A percentile compares a stretch with the other conserved stretches of the same genome.
These are phyloP conservation scores for Trachelus stipa DNA, from an alignment of 2,888 invertebrate species.

Conservation along the genomic window DNA sequence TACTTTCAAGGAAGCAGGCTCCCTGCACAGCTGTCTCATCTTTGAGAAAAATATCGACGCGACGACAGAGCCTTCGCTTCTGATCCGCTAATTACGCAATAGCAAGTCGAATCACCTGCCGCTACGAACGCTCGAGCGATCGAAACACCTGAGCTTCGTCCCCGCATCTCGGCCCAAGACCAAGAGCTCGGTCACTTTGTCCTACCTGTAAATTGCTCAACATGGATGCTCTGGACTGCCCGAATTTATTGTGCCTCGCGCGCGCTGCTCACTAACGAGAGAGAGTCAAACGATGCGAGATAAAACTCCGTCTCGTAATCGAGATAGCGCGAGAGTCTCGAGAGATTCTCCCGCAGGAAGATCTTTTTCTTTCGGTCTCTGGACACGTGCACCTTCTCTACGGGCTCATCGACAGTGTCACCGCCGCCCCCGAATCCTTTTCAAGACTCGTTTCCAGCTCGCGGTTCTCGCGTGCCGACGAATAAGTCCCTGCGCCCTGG, in stretches of 20 bases:
- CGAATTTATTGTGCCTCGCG: constrained; percentile 48
- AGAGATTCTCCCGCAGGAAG: no score
- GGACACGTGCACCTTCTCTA: no score
- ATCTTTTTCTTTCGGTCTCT: no score
- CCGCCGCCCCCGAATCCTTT: no score
- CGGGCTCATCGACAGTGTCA: no score
- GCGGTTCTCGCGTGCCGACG: background rate
- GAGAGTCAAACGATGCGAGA: constrained; percentile 30
- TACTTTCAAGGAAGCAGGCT: no score
- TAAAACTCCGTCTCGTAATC: constrained; percentile 36
- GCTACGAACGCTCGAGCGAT: constrained; percentile 23
- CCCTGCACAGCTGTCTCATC: background rate
- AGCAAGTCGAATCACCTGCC: constrained; percentile 35
- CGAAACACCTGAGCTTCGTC: constrained; percentile 18
- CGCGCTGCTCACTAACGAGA: constrained; percentile 44
- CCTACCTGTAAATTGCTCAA: background rate
- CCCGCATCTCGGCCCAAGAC: background rate
- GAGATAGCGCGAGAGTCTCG: constrained; percentile 13
- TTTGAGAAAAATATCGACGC: constrained; percentile 9
- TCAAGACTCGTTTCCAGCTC: no score
- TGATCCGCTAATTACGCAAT: constrained; percentile 43
- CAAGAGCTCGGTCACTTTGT: background rate
- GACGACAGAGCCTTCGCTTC: background rate
- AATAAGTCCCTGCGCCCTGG: no score
- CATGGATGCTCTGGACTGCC: constrained; percentile 17